Conservation (phyloP, 1,140 invertebrate species). For the Lucilia sericata region DNA sequence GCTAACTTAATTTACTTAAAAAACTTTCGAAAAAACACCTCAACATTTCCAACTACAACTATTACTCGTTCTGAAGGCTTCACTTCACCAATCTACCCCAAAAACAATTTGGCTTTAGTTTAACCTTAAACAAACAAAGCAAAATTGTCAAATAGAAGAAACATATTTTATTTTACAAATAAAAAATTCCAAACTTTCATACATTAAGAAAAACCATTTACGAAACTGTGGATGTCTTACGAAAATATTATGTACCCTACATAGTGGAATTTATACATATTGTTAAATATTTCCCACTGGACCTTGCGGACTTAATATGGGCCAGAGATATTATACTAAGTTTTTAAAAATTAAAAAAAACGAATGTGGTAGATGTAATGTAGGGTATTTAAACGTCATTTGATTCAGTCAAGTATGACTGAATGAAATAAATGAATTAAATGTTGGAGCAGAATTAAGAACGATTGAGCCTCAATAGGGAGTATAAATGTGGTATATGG, state of each 20-base stretch:
- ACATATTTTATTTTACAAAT: no score
- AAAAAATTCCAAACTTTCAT: no score
- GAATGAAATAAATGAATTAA: not conserved
- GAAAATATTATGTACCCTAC: no score
- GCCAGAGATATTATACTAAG: no score
- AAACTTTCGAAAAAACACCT: not conserved
- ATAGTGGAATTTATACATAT: no score
- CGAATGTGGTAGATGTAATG: no score
- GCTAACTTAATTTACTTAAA: slow-evolving; percentile 27
- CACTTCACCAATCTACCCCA: not conserved
- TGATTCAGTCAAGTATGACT: not conserved
- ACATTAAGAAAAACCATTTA: no score
- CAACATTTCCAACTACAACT: not conserved
- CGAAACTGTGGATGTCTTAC: no score
- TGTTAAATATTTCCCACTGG: no score
- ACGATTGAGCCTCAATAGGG: not conserved
- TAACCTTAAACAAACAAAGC: not conserved
- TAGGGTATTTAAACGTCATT: not conserved
- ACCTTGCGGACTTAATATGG: no score
- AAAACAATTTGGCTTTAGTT: not conserved
- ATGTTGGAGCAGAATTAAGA: not conserved
- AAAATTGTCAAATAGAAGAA: no score
- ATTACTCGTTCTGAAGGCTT: not conserved
- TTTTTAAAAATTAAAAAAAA: no score
- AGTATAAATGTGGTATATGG: not conserved